Evolutionary conservation across 2,888 invertebrate genomes (phyloP), one percentile per base, ranked within the genome.

Genomic region (Dione vanillae): DNA sequence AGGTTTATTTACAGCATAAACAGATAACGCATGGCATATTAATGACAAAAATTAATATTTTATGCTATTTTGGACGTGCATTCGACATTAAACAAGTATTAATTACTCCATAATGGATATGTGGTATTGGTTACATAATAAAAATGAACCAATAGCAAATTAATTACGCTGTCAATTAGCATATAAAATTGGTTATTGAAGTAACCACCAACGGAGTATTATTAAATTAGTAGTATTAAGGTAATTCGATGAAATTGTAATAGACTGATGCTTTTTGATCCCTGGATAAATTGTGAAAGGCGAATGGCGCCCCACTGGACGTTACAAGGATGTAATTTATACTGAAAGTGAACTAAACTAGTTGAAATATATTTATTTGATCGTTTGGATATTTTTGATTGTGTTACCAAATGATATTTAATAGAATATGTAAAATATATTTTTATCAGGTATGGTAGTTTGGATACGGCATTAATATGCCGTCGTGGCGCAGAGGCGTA

Each of bases 191-290:
- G 83, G 80, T 80, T 80, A 74, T 74, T 74, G 76, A 75, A 79
- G 74, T 75, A 78, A 84, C 85, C 82, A 81, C 82, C 78, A 78
- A 77, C 79, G 74, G 78, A 79, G 76, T 77, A 78, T 79, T 86
- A 88, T 89, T 86, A 79, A 90, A 89, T 90, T 84, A 85, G 76
- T 78, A 76, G 82, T 82, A 82, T 85, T 84, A 83, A 79, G 77
- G 80, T 85, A 85, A 88, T 85, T 78, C 82, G 78, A 84, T 82
- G 81, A 83, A 86, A 88, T 80, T 84, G 83, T 85, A 85, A 85
- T 85, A 83, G 81, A 78, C 79, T 78, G 80, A 74, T 76, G 80
- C 80, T 85, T 89, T 88, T 86, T 88, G 87, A 88, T 89, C 85
- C 84, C 76, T 76, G 79, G 82, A 83, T 86, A 86, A 84, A 85